A percentile compares a stretch with the other conserved stretches of the same genome.
Evolutionary conservation across 1,140 invertebrate species (phyloP).

Genomic region (Pseudachorutes palmiensis): DNA sequence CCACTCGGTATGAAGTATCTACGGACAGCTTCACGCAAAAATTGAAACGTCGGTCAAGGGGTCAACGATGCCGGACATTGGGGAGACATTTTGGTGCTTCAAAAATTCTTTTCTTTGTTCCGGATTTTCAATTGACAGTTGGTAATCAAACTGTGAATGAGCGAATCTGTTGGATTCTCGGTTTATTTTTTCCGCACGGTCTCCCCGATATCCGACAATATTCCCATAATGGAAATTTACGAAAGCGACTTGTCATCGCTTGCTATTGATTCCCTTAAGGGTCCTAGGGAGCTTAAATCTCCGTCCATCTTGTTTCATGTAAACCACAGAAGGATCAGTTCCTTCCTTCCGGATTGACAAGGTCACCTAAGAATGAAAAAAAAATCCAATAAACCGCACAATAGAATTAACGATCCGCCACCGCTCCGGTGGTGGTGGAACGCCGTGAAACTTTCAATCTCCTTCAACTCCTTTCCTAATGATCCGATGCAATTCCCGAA

Average conservation of each 20-base stretch:
- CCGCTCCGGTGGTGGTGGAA: neutral
- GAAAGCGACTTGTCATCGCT: neutral
- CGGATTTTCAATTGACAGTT: no score
- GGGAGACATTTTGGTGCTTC: neutral
- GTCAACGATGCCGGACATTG: neutral
- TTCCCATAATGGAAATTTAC: neutral
- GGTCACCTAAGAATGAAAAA: conserved; percentile 31
- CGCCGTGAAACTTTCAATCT: neutral
- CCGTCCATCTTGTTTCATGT: conserved; percentile 38
- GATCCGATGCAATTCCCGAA: neutral
- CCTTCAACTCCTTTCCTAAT: neutral
- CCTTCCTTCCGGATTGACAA: conserved; percentile 35
- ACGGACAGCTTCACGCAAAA: conserved; percentile 23
- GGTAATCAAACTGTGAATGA: no score
- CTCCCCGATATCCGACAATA: conserved; percentile 4
- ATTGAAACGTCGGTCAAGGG: neutral
- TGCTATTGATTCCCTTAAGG: conserved; percentile 20
- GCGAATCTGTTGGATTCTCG: no score
- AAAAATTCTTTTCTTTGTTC: neutral
- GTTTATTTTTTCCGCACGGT: no score
- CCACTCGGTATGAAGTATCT: conserved; percentile 35
- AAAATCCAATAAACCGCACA: neutral
- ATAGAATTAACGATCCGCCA: neutral
- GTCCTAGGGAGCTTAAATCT: conserved; percentile 36
- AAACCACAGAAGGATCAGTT: conserved; percentile 28